A percentile compares a stretch with the other conserved stretches of the same genome.
Conservation (phyloP, 2,888 invertebrate genomes). For the Drosophila cracens region DNA sequence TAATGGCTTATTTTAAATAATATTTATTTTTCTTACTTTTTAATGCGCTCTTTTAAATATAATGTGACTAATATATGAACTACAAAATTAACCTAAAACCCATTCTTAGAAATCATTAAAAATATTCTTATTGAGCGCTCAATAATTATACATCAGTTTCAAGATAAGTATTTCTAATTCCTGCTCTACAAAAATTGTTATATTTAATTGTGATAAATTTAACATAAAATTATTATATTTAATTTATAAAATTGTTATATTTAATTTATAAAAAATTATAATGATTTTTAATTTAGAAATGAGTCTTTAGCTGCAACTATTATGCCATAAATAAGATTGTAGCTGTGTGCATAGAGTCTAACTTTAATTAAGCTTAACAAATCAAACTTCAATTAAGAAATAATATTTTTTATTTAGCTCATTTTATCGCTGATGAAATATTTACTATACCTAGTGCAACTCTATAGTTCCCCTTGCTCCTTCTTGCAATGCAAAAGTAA, state of each 20-base stretch:
- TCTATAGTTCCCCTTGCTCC: too few species aligned
- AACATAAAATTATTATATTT: background rate
- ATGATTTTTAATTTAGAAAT: background rate
- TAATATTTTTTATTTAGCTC: background rate
- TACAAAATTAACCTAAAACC: background rate
- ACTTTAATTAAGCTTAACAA: background rate
- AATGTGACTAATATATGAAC: background rate
- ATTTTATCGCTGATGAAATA: background rate
- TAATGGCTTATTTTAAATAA: background rate
- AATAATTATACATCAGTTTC: background rate
- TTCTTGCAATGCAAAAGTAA: background rate
- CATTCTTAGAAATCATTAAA: background rate
- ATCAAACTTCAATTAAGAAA: background rate
- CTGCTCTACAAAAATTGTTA: background rate
- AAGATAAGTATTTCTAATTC: background rate
- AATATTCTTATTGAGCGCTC: background rate
- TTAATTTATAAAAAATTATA: background rate
- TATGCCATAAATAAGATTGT: background rate
- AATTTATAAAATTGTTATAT: background rate
- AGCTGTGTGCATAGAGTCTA: background rate
- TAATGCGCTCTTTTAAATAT: background rate
- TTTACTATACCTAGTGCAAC: background rate
- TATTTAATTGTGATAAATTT: background rate
- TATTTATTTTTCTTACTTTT: background rate
- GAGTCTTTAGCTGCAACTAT: background rate